Base-by-base conservation (phyloP, 2,888 invertebrate species). In the Idaea dimidiata region DNA sequence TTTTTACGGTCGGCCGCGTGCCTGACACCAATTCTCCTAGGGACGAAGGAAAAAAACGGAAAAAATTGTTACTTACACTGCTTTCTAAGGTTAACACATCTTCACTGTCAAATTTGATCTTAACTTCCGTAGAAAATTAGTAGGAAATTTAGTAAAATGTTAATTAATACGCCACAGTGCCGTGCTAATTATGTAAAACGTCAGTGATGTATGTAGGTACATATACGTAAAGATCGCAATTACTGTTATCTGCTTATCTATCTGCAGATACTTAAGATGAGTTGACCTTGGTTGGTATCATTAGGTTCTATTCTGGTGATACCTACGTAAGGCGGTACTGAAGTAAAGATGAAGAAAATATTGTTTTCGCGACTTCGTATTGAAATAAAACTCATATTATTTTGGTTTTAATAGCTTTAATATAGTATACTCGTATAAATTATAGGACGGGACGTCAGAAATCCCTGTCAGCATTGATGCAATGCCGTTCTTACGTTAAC, bases 211-310 rank as follows among this genome's bases (percentile, higher is more conserved):
- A 24, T 24, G 24, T 59, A 24, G 1, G 24, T 24, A 24, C 5
- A 5, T 59, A 17, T 59, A 57, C 2, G 43, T 43, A 43, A 43
- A 43, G 43, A 43, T 43, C 43, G 43, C 43, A 43, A 43, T 43
- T 43, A 43, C 43, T 43, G 43, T 43, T 43, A 43, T 43, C 43
- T 43, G 2, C 10, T 43, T 43, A 43, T 43, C 43, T 43, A 14
- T 24, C 24, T 24, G 24, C n/a, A n/a, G n/a, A n/a, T 24, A 24
- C 24, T 24, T 24, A 43, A 43, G 43, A 43, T 43, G 43, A 14
- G 43, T 43, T 43, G 43, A 43, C 43, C 43, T 43, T 43, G 0
- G 10, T 43, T 43, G 0, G 10, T 43, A 43, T 43, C 43, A 0
- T 7, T 3, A 43, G 43, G 43, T 43, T 43, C 3, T 43, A 43